These are phyloP conservation scores for Plagodis pulveraria DNA, from an alignment of 2,888 invertebrate species.

Conservation along the genomic window DNA sequence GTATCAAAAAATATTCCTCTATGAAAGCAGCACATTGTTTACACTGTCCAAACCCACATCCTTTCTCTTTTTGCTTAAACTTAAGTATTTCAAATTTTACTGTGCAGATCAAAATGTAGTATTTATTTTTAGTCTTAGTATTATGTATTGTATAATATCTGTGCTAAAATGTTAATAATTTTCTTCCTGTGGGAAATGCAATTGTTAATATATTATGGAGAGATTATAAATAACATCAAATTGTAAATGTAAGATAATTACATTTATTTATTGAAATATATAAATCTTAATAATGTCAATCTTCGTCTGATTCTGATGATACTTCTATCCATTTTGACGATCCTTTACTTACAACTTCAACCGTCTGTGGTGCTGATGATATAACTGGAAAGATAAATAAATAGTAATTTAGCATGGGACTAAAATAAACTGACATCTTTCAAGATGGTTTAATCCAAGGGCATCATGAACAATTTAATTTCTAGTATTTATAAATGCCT, in stretches of 20 bases:
- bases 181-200: slow-evolving; percentile 64
- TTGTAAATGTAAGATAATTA: slow-evolving; percentile 70
- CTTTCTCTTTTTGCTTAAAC: slow-evolving; percentile 17
- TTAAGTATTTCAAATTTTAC: slow-evolving; percentile 20
- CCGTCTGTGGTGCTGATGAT: slow-evolving; percentile 64
- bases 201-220: slow-evolving; percentile 59
- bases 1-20: too few relatives aligned
- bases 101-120: slow-evolving; percentile 40
- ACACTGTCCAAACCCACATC: background rate
- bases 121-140: slow-evolving; percentile 37
- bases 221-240: slow-evolving; percentile 66
- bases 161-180: slow-evolving; percentile 27
- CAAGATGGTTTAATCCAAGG: too few relatives aligned
- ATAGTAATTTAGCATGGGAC: slow-evolving; percentile 8
- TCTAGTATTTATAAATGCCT: too few relatives aligned
- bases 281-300: slow-evolving; percentile 48
- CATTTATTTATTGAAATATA: slow-evolving; percentile 59
- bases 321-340: slow-evolving; percentile 76
- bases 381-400: slow-evolving; percentile 62
- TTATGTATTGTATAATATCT: slow-evolving; percentile 22
- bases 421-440: background rate
- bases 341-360: slow-evolving; percentile 66
- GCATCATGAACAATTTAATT: too few relatives aligned
- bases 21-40: too few relatives aligned
- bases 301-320: slow-evolving; percentile 76